Evolutionary conservation across 92 coral and sea anemone species (phyloP), one percentile per base, ranked within the genome.

Genomic region (Porites lobata): DNA sequence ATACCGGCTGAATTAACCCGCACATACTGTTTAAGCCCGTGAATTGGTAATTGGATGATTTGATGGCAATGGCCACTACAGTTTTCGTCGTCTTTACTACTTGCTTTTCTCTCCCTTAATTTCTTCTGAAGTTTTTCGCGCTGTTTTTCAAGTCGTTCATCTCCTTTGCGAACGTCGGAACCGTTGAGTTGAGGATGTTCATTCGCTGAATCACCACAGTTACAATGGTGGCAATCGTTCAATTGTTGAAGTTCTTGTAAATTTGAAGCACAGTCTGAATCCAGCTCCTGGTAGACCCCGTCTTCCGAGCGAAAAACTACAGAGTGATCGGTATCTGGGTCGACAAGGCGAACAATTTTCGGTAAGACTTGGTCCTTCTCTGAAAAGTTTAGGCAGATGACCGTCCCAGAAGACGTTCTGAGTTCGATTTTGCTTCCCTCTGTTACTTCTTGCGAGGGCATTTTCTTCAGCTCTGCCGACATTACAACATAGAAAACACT

Each of bases 71-170:
- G 98, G 14, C 96, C 96, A 89, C 65, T 75, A 74, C 98, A 95
- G 70, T 76, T 81, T 57, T 91, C 94, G 17, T 95, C 98, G 7
- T 92, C 98, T 88, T 91, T 89, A 53, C 61, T 83, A 82, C 96
- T 95, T 66, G 93, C 95, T 85, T 91, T 92, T 52, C 95, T 94
- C 83, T 95, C 99, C 58, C 92, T 90, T 32, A 97, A 94, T 90
- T 92, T 97, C 80, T 79, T 95, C 76, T 97, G 99, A 22, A 97
- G 96, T 80, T 96, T 97, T 81, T 94, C 98, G 52, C 95, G 92
- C 76, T 84, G 90, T 85, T 92, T 94, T 66, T 94, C 98, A 32
- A 88, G 82, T 67, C 99, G 82, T 76, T 95, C 99, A 76, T 97
- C 98, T 77, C 94, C 94, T 20, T 82, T 89, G 51, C 87, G 81